Evolutionary conservation across 1,140 invertebrate species (phyloP), one percentile per base, ranked within the genome.

Genomic region (Drosophila pseudoananassae): DNA sequence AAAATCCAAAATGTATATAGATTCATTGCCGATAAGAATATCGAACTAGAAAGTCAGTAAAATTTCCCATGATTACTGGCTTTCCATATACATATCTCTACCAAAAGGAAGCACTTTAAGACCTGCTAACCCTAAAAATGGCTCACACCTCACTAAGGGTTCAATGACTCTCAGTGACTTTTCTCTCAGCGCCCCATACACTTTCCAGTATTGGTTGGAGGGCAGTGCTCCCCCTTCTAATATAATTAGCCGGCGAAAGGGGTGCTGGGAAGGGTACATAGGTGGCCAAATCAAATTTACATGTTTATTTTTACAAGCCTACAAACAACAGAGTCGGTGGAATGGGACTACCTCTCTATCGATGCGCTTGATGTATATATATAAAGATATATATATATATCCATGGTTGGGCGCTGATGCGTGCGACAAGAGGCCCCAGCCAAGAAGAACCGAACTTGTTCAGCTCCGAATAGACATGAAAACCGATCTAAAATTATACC

Each of bases 291-390:
- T 87, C 69, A 87, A 87, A 82, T 82, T 87, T 71, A 87, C 64
- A 82, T 87, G 78, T 78, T 76, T 87, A 87, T 85, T 85, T 85
- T 78, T 87, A 85, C 78, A 87, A 87, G 81, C 61, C 38, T 49
- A 66, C 31, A 53, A 56, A 66, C 56, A 76, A 59, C 69, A 40
- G 45, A 69, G n/a, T 15, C n/a, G 12, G 27, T 57, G 43, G 81
- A 74, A 27, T 78, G 66, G 38, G 59, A 53, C 43, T 55, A 49
- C 49, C 71, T 76, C 59, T 74, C 70, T 47, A 66, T 73, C 69
- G 50, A 38, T 74, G 45, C 51, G 56, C 46, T 33, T 36, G 45
- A 49, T 69, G 50, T 27, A 61, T 27, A 49, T 31, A 46, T 8
- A 55, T 0, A 57, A 10, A 23, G 10, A 12, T 1, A 4, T 23